Conservation (phyloP, 2,797 vertebrate species). For the Syngnathus acus region DNA sequence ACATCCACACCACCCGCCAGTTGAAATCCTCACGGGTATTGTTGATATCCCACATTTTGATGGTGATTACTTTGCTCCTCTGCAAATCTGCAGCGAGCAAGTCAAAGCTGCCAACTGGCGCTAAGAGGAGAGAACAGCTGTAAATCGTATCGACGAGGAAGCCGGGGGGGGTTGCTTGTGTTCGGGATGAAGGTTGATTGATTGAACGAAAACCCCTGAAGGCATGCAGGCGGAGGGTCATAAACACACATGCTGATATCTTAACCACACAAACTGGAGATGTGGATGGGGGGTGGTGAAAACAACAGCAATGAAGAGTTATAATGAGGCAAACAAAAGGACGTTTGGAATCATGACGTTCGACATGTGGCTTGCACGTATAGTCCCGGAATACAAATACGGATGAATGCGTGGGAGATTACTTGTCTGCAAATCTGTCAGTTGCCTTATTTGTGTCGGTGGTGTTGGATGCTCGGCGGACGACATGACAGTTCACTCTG, state of each 20-base stretch:
- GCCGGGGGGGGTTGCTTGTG: conserved; percentile 18
- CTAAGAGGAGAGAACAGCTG: conserved; percentile 46
- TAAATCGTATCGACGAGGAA: conserved; percentile 47
- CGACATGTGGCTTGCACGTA: background rate
- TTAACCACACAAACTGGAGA: conserved; percentile 30
- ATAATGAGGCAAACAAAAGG: background rate
- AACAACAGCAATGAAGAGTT: background rate
- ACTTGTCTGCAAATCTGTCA: conserved; percentile 20
- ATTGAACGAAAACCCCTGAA: conserved; percentile 46
- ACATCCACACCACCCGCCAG: conserved; percentile 27
- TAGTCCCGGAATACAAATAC: background rate
- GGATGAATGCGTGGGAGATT: background rate
- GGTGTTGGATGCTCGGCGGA: conserved; percentile 29
- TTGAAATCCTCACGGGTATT: conserved; percentile 31
- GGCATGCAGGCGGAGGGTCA: conserved; percentile 27
- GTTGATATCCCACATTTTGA: conserved; percentile 40
- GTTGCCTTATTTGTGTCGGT: conserved; percentile 27
- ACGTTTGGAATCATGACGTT: background rate
- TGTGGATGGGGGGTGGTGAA: conserved; percentile 18
- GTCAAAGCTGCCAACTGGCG: conserved; percentile 16
- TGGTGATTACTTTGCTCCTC: conserved; percentile 50
- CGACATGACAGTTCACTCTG: conserved; percentile 38
- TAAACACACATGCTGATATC: conserved; percentile 40
- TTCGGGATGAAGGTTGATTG: conserved; percentile 45
- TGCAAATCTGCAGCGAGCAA: conserved; percentile 35